Evolutionary conservation across 2,113 vertebrate species (phyloP), one percentile per base, ranked within the genome.

Genomic region (Heloderma charlesbogerti): DNA sequence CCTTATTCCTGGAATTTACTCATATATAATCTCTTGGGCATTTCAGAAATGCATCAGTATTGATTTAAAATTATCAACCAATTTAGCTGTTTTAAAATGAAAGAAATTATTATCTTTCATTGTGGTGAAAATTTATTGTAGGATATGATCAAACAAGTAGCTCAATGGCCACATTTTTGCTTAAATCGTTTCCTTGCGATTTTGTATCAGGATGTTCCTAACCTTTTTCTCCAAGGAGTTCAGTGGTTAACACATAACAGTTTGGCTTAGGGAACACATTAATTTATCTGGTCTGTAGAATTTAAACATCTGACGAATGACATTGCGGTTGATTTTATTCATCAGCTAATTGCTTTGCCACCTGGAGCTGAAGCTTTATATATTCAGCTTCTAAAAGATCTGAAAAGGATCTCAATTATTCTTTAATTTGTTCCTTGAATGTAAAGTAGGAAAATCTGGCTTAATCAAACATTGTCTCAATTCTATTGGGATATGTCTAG

Each of bases 281-380:
- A 97, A 98, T 98, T 98, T 98, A 98, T 98, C 98, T 97, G 97
- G 97, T 98, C 98, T 97, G 97, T 96, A 98, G 98, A 99, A 99
- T 99, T 99, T 98, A 98, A 99, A 98, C 97, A 98, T 97, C 98
- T 98, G 98, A 98, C 96, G 94, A 98, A 98, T 98, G 98, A 97
- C 98, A 96, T 96, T 97, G 97, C 95, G 97, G 97, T 98, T 98
- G 98, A 98, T 98, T 99, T 99, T 99, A 99, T 99, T 99, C 98
- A 99, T 98, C 98, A 97, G 98, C 98, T 99, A 99, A 99, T 99
- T 99, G 98, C 98, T 98, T 98, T 98, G 97, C 98, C 98, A 97
- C 98, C 97, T 97, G 98, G 98, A 98, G 98, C 97, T 93, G 94
- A 96, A 97, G 97, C 97, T 98, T 98, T 98, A 98, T 98, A 98